Percentiles rank a stretch among this genome's conserved stretches.
phyloP scores from a whole-genome alignment of 2,888 invertebrate genomes.

The Leptura quadrifasciata region DNA sequence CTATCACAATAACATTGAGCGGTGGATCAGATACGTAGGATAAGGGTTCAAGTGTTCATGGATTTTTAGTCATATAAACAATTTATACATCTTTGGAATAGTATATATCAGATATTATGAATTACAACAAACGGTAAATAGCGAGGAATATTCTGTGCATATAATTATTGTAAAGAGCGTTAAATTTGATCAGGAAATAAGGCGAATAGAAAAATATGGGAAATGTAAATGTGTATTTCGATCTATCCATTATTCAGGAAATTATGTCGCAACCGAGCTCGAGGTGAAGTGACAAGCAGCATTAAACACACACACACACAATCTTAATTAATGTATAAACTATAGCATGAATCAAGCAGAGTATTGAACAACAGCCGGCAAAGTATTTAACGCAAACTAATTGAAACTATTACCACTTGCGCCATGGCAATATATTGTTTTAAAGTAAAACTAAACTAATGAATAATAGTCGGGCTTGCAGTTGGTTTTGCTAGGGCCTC shows the following conservation, averaged over 20 bases:
- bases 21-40: no score
- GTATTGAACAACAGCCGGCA: slow-evolving; percentile 1
- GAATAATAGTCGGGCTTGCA: slow-evolving; percentile 5
- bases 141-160: no score
- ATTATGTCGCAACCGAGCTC: not conserved
- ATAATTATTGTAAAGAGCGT: no score
- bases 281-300: not conserved
- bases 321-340: not conserved
- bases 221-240: no score
- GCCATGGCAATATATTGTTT: slow-evolving; percentile 12
- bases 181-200: no score
- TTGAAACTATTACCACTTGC: slow-evolving; percentile 17
- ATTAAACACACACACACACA: not conserved
- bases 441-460: slow-evolving; percentile 9
- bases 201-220: no score
- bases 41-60: no score
- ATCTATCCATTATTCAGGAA: not conserved
- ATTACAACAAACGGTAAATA: no score
- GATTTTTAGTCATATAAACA: no score
- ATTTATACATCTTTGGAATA: no score
- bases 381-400: slow-evolving; percentile 14
- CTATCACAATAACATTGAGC: no score
- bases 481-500: not conserved
- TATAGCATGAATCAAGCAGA: slow-evolving; percentile 2
- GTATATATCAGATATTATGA: no score